These are phyloP conservation scores for Protophormia terraenovae DNA, from an alignment of 2,888 invertebrate species.

Conservation along the genomic window DNA sequence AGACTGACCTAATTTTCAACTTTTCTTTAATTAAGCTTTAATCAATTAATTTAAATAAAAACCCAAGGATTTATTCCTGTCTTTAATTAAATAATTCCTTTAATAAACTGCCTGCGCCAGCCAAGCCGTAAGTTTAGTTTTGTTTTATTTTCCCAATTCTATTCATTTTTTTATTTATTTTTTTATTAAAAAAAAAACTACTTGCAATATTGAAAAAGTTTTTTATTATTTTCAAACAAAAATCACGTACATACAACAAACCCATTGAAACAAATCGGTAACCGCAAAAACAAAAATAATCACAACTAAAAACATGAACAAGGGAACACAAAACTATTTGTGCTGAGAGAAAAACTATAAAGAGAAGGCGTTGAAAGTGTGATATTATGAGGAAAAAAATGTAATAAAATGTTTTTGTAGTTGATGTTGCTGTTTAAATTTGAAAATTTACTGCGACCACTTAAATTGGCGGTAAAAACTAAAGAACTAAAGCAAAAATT, in stretches of 20 bases:
- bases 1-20: no score
- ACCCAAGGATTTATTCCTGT: background rate
- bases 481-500: background rate
- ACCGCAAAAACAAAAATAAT: constrained; percentile 5
- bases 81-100: background rate
- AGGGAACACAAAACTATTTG: background rate
- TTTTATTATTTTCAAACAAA: constrained; percentile 3
- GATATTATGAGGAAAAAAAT: background rate
- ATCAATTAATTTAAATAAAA: background rate
- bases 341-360: background rate
- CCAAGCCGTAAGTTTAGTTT: background rate
- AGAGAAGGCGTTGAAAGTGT: background rate
- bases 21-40: background rate
- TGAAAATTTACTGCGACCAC: background rate
- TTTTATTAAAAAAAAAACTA: constrained; percentile 21
- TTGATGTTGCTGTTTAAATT: background rate
- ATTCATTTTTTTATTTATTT: background rate
- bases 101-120: background rate
- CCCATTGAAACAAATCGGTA: background rate
- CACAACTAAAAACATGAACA: background rate
- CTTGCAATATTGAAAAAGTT: constrained; percentile 4
- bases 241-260: constrained; percentile 7
- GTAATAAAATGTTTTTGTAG: background rate
- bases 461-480: constrained; percentile 39
- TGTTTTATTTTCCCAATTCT: background rate